phyloP scores from a whole-genome alignment of 2,113 vertebrate species.

The Pelobates fuscus region DNA sequence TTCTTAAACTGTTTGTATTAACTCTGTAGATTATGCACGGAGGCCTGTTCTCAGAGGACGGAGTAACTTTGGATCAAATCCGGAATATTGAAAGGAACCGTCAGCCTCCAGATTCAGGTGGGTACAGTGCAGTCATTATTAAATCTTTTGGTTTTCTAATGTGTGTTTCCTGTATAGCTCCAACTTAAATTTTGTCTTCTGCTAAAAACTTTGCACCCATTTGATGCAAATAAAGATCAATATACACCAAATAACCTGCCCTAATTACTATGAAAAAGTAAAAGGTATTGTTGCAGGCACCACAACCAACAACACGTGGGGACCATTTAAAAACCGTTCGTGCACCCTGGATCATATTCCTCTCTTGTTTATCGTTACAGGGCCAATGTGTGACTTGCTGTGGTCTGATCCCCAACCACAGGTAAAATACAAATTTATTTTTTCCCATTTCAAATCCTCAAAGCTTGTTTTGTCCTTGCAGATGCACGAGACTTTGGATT shows the following conservation, averaged over 20 bases:
- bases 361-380: slow-evolving; percentile 57
- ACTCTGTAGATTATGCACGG: slow-evolving; percentile 92
- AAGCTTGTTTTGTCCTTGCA: neutral
- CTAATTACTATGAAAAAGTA: no score
- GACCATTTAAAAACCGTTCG: no score
- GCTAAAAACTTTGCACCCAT: no score
- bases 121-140: neutral
- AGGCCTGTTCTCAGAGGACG: slow-evolving; percentile 92
- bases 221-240: no score
- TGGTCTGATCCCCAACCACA: slow-evolving; percentile 92
- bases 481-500: neutral
- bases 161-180: neutral
- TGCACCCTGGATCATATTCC: no score
- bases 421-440: slow-evolving; percentile 59
- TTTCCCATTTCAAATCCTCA: neutral
- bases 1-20: no score
- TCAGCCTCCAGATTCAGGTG: slow-evolving; percentile 77
- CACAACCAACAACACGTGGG: no score
- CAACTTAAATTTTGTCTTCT: neutral
- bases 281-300: no score
- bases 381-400: slow-evolving; percentile 92
- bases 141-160: neutral
- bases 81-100: slow-evolving; percentile 81
- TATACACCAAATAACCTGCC: no score
- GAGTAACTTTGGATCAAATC: slow-evolving; percentile 87